These are phyloP conservation scores for Aphelenchoides besseyi DNA, from an alignment of 1,140 invertebrate species.

Conservation along the genomic window DNA sequence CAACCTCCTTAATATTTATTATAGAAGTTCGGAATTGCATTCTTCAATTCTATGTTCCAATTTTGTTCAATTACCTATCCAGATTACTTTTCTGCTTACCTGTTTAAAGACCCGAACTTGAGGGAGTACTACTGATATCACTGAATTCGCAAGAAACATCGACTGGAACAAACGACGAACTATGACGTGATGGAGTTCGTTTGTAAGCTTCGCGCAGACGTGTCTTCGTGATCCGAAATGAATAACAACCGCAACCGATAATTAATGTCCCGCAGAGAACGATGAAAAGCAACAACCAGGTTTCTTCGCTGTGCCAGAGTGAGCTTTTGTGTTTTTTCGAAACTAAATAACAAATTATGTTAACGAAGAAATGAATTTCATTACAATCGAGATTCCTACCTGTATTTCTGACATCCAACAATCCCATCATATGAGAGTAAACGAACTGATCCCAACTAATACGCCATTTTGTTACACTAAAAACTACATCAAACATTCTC, in stretches of 20 bases:
- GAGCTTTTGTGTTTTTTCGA: background rate
- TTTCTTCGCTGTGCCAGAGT: background rate
- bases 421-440: background rate
- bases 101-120: background rate
- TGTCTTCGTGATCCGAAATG: background rate
- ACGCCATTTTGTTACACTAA: background rate
- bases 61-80: too few relatives aligned
- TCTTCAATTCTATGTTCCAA: too few relatives aligned
- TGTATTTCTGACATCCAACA: background rate
- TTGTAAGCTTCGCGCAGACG: background rate
- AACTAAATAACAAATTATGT: background rate
- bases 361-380: too few relatives aligned
- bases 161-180: background rate
- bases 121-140: background rate
- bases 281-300: background rate
- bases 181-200: background rate
- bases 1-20: too few relatives aligned
- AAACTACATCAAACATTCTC: background rate
- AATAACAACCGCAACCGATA: constrained; percentile 6
- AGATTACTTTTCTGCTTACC: too few relatives aligned
- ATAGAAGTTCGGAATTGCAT: too few relatives aligned
- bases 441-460: background rate
- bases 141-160: background rate
- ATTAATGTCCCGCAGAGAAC: background rate
- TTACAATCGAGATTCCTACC: background rate